A percentile compares a stretch with the other conserved stretches of the same genome.
phyloP scores from a whole-genome alignment of 2,113 vertebrate species.

The Bujurquina vittata region DNA sequence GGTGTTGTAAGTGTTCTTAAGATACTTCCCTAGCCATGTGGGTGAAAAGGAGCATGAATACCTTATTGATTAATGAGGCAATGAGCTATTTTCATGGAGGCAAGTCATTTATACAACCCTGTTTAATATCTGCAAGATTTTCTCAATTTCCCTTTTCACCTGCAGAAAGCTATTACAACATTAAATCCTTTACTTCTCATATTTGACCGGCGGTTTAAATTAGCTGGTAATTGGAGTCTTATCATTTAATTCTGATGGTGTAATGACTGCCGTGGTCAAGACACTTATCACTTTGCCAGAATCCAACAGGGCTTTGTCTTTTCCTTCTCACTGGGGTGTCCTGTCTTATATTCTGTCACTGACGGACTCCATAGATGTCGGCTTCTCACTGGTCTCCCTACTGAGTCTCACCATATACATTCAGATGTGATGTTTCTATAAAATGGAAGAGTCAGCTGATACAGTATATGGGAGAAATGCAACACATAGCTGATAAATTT shows the following conservation, averaged over 20 bases:
- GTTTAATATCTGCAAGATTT: slow-evolving; percentile 46
- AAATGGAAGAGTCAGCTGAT: slow-evolving; percentile 33
- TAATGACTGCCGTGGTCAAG: slow-evolving; percentile 44
- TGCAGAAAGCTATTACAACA: slow-evolving; percentile 52
- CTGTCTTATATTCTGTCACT: slow-evolving; percentile 28
- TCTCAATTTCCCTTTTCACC: slow-evolving; percentile 45
- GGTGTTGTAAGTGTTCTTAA: background rate
- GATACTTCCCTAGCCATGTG: slow-evolving; percentile 15
- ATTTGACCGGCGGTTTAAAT: slow-evolving; percentile 55
- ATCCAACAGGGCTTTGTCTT: slow-evolving; percentile 43
- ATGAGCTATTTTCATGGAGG: slow-evolving; percentile 16
- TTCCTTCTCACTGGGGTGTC: slow-evolving; percentile 30
- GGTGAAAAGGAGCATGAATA: slow-evolving; percentile 10
- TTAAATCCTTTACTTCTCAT: slow-evolving; percentile 35
- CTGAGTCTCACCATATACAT: slow-evolving; percentile 32
- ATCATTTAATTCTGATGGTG: slow-evolving; percentile 70
- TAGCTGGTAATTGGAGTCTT: slow-evolving; percentile 72
- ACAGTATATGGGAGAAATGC: background rate
- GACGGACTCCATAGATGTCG: slow-evolving; percentile 39
- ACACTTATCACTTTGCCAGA: slow-evolving; percentile 42
- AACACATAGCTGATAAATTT: background rate
- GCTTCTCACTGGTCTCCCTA: slow-evolving; percentile 21
- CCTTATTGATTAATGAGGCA: slow-evolving; percentile 26
- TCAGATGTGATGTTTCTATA: slow-evolving; percentile 31
- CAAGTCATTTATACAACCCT: slow-evolving; percentile 22